These are phyloP conservation scores for Triplophysa bombifrons DNA, from an alignment of 2,797 vertebrate species.

Conservation along the genomic window DNA sequence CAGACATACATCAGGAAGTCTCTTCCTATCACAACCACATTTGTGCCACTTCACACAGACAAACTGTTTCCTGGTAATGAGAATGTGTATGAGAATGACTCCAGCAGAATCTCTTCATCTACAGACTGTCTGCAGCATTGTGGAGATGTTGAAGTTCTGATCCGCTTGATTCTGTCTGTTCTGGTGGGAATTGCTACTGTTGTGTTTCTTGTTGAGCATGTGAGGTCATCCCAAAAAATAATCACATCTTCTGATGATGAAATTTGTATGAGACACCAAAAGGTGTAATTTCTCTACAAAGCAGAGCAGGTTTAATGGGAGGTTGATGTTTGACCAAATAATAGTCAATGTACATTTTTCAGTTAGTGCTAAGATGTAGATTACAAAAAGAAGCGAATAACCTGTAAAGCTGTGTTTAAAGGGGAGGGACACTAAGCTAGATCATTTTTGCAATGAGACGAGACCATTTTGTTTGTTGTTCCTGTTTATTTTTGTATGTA, in stretches of 20 bases:
- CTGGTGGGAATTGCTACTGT: not conserved
- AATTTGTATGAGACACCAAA: not conserved
- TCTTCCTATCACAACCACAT: not conserved
- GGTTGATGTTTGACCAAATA: no score
- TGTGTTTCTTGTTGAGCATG: slow-evolving; percentile 1
- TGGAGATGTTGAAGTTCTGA: slow-evolving; percentile 6
- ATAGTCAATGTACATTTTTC: no score
- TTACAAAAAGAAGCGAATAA: no score
- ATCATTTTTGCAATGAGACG: no score
- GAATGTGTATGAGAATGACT: not conserved
- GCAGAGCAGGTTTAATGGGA: no score
- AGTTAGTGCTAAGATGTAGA: no score
- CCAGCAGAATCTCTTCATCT: not conserved
- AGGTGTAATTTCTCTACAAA: no score
- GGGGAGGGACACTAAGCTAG: no score
- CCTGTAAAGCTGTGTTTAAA: no score
- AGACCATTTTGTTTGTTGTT: no score
- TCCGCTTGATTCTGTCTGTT: slow-evolving; percentile 8
- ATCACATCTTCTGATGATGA: not conserved
- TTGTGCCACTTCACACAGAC: not conserved
- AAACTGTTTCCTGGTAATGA: not conserved
- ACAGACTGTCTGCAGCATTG: slow-evolving; percentile 3
- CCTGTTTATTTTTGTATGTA: no score
- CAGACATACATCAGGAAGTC: not conserved
- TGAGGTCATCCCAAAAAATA: not conserved